Evolutionary conservation across 2,797 vertebrate genomes (phyloP).

Genomic region (Smutsia temminckii): DNA sequence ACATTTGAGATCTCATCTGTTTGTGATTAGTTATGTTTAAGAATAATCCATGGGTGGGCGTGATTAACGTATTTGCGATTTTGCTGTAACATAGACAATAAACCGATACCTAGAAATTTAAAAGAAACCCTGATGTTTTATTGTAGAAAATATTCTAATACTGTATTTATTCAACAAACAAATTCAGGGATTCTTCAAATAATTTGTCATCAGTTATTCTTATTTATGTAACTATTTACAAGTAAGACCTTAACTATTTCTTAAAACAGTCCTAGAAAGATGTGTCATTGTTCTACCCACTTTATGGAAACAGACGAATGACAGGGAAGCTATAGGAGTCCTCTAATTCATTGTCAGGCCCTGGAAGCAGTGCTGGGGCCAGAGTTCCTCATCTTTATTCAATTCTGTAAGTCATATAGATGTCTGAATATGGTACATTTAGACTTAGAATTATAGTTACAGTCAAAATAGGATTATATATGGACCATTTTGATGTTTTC

Average conservation of each 20-base stretch:
- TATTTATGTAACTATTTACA: constrained; percentile 50
- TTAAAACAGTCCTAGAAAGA: constrained; percentile 14
- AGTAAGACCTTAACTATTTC: constrained; percentile 16
- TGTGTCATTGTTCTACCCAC: background rate
- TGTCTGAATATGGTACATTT: constrained; percentile 31
- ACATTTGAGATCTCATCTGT: constrained; percentile 15
- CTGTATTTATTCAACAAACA: background rate
- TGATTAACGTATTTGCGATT: background rate
- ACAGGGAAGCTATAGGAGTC: background rate
- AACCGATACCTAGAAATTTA: constrained; percentile 13
- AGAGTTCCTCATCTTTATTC: constrained; percentile 31
- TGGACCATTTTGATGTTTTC: background rate
- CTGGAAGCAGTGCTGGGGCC: background rate
- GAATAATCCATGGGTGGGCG: background rate
- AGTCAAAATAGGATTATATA: background rate
- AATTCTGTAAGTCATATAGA: background rate
- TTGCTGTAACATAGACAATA: background rate
- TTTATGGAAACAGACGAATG: constrained; percentile 16
- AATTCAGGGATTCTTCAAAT: constrained; percentile 29
- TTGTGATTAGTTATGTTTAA: constrained; percentile 44
- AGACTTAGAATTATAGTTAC: constrained; percentile 35
- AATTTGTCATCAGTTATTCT: constrained; percentile 27
- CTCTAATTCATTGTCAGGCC: background rate
- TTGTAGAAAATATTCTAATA: constrained; percentile 37
- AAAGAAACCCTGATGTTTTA: constrained; percentile 34